Evolutionary conservation across 2,888 invertebrate genomes (phyloP), one percentile per base, ranked within the genome.

Genomic region (Pristionchus maxplancki): DNA sequence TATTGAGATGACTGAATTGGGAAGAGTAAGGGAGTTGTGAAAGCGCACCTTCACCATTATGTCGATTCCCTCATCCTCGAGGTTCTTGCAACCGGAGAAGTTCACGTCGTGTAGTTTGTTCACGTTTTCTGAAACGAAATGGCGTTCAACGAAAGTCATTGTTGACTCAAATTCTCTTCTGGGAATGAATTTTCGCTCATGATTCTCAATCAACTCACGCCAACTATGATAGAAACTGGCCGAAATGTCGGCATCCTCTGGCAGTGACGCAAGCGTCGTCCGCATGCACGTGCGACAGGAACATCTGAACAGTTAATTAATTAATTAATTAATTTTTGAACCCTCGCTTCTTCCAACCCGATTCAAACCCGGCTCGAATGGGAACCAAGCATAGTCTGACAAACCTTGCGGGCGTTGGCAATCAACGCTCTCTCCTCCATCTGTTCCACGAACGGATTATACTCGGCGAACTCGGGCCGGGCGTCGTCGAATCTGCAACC

Each of bases 31-130:
- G n/a, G n/a, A n/a, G n/a, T n/a, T 44, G 44, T 44, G 44, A 44
- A 44, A 1, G 15, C 31, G 1, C 13, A 82, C 82, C 50, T 82
- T 20, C 11, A 82, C 82, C 37, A 82, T 24, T 0, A 50, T 50
- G 31, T 82, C 31, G 17, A 82, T 48, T 6, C 50, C 82, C 31
- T 82, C 82, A 31, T 82, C 82, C 24, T 82, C 82, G 82, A 82
- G 48, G 31, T 82, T 82, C 82, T 82, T 82, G 50, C 82, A 82
- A 13, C 31, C 50, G 20, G 24, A 34, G 28, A 82, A 82, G 3
- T 3, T 28, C 28, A 50, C n/a, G 50, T 82, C 28, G 24, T 50
- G 28, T 28, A 82, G 50, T 8, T 40, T 34, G n/a, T 8, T 82
- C 50, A 82, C 28, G 28, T 50, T 50, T 15, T 82, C 82, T 82